These are phyloP conservation scores for Zygogramma bicolorata DNA, from an alignment of 2,888 invertebrate species.

Conservation along the genomic window DNA sequence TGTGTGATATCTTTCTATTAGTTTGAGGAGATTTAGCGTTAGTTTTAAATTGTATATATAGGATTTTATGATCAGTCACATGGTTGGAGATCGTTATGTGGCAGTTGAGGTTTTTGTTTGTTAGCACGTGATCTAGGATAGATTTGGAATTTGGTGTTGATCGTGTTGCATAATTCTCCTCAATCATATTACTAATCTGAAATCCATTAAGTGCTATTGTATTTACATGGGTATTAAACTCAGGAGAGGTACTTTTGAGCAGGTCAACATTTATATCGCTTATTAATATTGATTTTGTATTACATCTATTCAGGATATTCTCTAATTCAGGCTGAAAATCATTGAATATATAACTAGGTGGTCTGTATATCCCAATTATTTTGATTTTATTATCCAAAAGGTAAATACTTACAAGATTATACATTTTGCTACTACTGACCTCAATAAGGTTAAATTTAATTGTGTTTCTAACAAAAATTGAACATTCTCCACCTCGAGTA, in stretches of 20 bases:
- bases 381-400: too few relatives aligned
- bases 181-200: conserved; percentile 5
- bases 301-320: conserved; percentile 5
- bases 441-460: background rate
- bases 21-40: too few relatives aligned
- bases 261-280: conserved; percentile 6
- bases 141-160: conserved; percentile 2
- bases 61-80: too few relatives aligned
- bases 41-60: too few relatives aligned
- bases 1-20: too few relatives aligned
- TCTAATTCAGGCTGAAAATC: conserved; percentile 13
- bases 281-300: conserved; percentile 14
- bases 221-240: conserved; percentile 8
- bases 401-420: conserved; percentile 15
- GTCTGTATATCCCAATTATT: conserved; percentile 1
- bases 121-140: background rate
- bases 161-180: conserved; percentile 8
- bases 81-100: background rate
- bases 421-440: background rate
- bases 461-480: conserved; percentile 13
- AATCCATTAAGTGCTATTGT: conserved; percentile 10
- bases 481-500: conserved; percentile 16
- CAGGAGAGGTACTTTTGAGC: background rate
- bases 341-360: background rate
- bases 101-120: background rate